Base-by-base conservation (phyloP, 2,888 invertebrate species). In the Vanessa cardui region DNA sequence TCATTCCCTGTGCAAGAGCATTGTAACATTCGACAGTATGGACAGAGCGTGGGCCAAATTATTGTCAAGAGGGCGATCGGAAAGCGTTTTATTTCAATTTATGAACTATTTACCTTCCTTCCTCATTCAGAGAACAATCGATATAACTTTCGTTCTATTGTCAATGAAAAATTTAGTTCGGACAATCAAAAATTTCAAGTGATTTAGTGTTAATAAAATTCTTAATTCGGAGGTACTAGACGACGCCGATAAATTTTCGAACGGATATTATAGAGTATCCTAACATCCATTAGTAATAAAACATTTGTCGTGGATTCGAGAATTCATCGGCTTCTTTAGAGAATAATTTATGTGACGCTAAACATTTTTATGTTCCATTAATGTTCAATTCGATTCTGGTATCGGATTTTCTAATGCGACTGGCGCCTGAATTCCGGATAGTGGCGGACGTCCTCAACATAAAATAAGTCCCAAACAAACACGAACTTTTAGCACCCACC, bases 291-390 rank as follows among this genome's bases (percentile, higher is more conserved):
- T 84, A 84, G 87, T 78, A 87, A 90, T 90, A 90, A 90, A 90
- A 88, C 88, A 88, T 86, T 82, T 78, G 75, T 79, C 77, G 81
- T 84, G 80, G 86, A 85, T 82, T 83, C 80, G 82, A 84, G 85
- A 84, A 88, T 86, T 86, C 87, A 87, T 88, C 91, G 92, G 92
- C 83, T 86, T 83, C 88, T 90, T 92, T 88, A 76, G 81, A 77
- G 75, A 76, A 82, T 90, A 86, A 92, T 92, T 92, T 91, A 91
- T 91, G 87, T 86, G 89, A 81, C 86, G 86, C 83, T 89, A 86
- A 90, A 90, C 83, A 86, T 87, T 90, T 90, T 90, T 87, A 91
- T 90, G 89, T 87, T 81, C 85, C 85, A 88, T 90, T 91, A 90
- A 90, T 83, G 87, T 85, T 78, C 82, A 82, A 82, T 87, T 84